A percentile compares a stretch with the other conserved stretches of the same genome.
These are phyloP conservation scores for Homarus gammarus DNA, from an alignment of 2,888 invertebrate genomes.

Conservation along the genomic window DNA sequence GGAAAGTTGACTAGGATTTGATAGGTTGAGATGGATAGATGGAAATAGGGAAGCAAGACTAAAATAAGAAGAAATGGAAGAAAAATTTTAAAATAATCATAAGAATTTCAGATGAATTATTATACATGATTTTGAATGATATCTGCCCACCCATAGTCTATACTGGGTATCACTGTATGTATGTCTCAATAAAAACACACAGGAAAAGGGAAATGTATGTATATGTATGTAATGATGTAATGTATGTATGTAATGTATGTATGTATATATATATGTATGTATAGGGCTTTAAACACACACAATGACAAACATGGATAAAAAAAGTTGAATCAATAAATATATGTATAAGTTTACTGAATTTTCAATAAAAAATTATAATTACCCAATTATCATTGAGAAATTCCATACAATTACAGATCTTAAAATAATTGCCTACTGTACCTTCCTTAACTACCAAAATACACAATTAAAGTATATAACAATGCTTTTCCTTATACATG, in stretches of 20 bases:
- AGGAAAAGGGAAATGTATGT: constrained; percentile 26
- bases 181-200: constrained; percentile 75
- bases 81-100: constrained; percentile 13
- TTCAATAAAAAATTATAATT: too few relatives aligned
- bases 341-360: constrained; percentile 8
- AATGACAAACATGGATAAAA: neutral
- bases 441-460: neutral
- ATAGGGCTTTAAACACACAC: neutral
- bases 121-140: too few relatives aligned
- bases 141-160: too few relatives aligned
- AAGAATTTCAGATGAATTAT: too few relatives aligned
- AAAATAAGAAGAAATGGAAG: too few relatives aligned
- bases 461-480: too few relatives aligned
- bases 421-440: neutral
- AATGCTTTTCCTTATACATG: too few relatives aligned
- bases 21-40: too few relatives aligned
- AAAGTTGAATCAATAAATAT: neutral
- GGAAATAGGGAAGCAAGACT: too few relatives aligned
- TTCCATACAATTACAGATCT: neutral
- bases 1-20: too few relatives aligned
- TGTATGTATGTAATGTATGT: constrained; percentile 49
- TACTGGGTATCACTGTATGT: too few relatives aligned
- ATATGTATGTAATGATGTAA: neutral
- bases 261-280: constrained; percentile 23
- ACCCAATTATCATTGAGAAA: neutral